Evolutionary conservation across 2,113 vertebrate genomes (phyloP).

Genomic region (Ciconia stormi): DNA sequence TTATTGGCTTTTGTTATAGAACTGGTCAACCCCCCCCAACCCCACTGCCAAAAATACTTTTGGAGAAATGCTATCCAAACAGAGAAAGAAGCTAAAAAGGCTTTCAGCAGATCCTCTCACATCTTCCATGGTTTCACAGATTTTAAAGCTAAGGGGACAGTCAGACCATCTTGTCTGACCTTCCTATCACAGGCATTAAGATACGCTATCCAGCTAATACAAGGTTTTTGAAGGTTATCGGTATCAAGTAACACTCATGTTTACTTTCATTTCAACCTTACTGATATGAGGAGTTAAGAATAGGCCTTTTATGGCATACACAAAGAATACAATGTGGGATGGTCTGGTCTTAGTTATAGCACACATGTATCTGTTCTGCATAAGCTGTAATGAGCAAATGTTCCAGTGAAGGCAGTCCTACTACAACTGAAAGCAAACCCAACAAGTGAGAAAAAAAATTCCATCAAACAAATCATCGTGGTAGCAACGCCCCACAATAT

Average conservation of each 20-base stretch:
- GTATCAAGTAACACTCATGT: neutral
- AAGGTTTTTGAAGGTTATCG: neutral
- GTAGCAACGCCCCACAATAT: neutral
- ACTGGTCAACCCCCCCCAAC: neutral
- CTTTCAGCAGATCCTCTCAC: neutral
- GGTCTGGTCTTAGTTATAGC: neutral
- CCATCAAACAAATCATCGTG: neutral
- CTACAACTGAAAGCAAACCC: neutral
- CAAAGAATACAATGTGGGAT: neutral
- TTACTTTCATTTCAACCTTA: neutral
- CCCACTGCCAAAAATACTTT: neutral
- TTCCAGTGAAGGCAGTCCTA: neutral
- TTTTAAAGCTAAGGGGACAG: neutral
- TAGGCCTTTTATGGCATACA: neutral
- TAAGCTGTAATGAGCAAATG: neutral
- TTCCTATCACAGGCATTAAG: neutral
- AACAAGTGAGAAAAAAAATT: neutral
- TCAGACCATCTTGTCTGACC: neutral
- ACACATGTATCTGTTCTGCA: neutral
- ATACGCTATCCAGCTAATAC: rapidly evolving
- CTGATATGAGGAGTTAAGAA: neutral
- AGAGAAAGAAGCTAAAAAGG: neutral
- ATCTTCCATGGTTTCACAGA: neutral
- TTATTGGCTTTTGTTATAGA: neutral
- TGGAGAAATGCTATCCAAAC: neutral